A percentile compares a stretch with the other conserved stretches of the same genome.
These are phyloP conservation scores for Crypturellus undulatus DNA, from an alignment of 2,113 vertebrate species.

Conservation along the genomic window DNA sequence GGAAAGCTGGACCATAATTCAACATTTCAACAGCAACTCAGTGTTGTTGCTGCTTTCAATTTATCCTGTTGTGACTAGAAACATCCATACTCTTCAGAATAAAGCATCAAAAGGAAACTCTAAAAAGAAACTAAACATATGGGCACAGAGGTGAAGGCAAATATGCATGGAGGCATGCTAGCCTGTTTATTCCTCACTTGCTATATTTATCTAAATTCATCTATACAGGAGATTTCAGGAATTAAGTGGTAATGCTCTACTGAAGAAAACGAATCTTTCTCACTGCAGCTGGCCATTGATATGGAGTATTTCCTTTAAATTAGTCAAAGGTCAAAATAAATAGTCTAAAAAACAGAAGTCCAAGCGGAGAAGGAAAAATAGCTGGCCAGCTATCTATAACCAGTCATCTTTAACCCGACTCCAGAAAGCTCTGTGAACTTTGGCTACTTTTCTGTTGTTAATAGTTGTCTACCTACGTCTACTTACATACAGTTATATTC, in stretches of 20 bases:
- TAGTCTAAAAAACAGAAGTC: not conserved
- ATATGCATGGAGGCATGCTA: not conserved
- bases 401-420: not conserved
- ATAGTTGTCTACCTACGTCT: not conserved
- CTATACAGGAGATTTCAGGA: not conserved
- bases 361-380: not conserved
- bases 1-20: not conserved
- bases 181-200: not conserved
- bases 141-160: not conserved
- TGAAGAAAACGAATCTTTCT: not conserved
- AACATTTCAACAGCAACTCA: not conserved
- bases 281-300: not conserved
- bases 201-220: not conserved
- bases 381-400: not conserved
- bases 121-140: not conserved
- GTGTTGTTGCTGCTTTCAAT: not conserved
- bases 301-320: not conserved
- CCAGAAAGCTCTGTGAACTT: not conserved
- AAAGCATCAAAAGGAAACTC: constrained; percentile 14
- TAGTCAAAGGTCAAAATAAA: not conserved
- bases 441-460: not conserved
- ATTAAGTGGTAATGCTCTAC: not conserved
- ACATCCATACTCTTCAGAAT: not conserved
- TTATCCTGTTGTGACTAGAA: constrained; percentile 6
- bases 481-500: not conserved